phyloP scores from a whole-genome alignment of 2,888 invertebrate genomes.

The Heliconius ethilla region DNA sequence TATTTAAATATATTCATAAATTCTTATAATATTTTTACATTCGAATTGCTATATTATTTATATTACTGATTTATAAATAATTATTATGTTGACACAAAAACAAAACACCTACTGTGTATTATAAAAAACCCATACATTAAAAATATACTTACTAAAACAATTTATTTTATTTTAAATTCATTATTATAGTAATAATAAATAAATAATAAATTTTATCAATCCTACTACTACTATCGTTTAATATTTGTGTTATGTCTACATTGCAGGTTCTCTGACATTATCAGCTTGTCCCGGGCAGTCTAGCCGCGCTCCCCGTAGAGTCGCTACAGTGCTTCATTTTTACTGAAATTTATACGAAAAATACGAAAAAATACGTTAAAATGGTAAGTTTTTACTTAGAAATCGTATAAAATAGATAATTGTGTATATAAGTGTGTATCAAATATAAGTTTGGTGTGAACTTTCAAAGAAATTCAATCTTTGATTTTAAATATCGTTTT shows the following conservation, averaged over 20 bases:
- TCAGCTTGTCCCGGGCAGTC: constrained; percentile 55
- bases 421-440: not conserved
- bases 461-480: not conserved
- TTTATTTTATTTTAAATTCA: not conserved
- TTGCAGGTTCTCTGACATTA: constrained; percentile 55
- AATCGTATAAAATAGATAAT: not conserved
- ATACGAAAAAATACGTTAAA: constrained; percentile 6
- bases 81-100: too few species aligned
- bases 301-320: constrained; percentile 51
- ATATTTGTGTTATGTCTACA: constrained; percentile 18
- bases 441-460: too few species aligned
- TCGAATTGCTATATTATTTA: too few species aligned
- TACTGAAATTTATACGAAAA: constrained; percentile 30
- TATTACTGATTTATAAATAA: too few species aligned
- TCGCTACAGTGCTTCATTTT: constrained; percentile 47
- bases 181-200: too few species aligned
- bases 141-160: not conserved
- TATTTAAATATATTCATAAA: too few species aligned
- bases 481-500: not conserved
- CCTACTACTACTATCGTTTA: too few species aligned
- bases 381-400: constrained; percentile 34
- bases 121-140: too few species aligned
- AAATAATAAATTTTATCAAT: not conserved
- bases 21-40: too few species aligned
- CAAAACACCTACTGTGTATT: too few species aligned